Evolutionary conservation across 2,113 vertebrate species (phyloP).

Genomic region (Pteronura brasiliensis): DNA sequence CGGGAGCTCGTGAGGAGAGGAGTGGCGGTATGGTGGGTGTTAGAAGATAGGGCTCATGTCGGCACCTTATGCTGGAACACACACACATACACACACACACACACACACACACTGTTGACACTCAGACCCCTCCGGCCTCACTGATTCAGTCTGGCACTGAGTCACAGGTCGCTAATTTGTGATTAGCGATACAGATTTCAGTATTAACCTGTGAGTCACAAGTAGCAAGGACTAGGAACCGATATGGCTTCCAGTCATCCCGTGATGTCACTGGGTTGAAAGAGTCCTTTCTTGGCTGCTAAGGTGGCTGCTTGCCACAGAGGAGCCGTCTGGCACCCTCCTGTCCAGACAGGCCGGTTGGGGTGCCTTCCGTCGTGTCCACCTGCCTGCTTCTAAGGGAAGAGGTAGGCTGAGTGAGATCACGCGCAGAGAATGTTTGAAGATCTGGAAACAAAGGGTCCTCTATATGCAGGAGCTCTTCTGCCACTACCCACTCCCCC

Average conservation of each 20-base stretch:
- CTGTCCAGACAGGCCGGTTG: background rate
- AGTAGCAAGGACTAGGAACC: constrained; percentile 49
- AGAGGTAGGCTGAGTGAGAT: background rate
- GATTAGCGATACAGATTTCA: constrained; percentile 57
- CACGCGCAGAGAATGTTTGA: background rate
- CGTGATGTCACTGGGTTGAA: constrained; percentile 59
- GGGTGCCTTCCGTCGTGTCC: background rate
- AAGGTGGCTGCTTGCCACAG: constrained; percentile 11
- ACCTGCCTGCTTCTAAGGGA: background rate
- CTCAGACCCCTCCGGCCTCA: constrained; percentile 45
- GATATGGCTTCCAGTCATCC: constrained; percentile 51
- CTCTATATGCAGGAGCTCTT: background rate
- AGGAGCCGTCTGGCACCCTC: background rate
- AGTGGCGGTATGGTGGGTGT: no score
- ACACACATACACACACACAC: background rate
- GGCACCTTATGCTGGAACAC: background rate
- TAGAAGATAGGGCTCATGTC: background rate
- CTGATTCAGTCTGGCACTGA: constrained; percentile 65
- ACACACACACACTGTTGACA: background rate
- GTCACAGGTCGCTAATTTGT: constrained; percentile 66
- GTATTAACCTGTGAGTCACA: constrained; percentile 68
- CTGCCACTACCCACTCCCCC: no score
- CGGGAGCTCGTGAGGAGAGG: background rate
- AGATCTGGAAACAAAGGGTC: background rate
- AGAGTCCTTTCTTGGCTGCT: constrained; percentile 7